These are phyloP conservation scores for Augiades crinisus DNA, from an alignment of 2,888 invertebrate genomes.

Conservation along the genomic window DNA sequence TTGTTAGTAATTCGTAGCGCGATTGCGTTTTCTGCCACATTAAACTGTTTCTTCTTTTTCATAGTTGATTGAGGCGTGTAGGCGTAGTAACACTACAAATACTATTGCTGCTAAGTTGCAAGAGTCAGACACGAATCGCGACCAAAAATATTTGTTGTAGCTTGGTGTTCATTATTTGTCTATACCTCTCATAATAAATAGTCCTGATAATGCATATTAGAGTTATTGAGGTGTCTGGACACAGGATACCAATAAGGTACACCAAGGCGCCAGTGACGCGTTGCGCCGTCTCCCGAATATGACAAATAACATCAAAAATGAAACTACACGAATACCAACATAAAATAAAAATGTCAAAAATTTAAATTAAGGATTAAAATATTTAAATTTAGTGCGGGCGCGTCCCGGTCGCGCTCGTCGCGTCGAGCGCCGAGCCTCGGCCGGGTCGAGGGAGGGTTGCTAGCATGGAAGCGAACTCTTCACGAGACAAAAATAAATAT, in stretches of 20 bases:
- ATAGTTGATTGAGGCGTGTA: too few relatives aligned
- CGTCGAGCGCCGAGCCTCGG: constrained; percentile 41
- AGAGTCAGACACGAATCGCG: too few relatives aligned
- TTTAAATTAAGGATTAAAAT: constrained; percentile 82
- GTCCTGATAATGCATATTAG: not conserved
- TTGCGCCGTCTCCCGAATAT: constrained; percentile 69
- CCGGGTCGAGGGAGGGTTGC: constrained; percentile 30
- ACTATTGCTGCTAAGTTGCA: too few relatives aligned
- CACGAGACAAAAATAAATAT: too few relatives aligned
- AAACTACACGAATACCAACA: constrained; percentile 80
- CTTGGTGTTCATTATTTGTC: too few relatives aligned
- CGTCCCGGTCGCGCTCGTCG: constrained; percentile 56
- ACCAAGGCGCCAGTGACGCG: constrained; percentile 69
- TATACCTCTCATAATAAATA: constrained; percentile 10
- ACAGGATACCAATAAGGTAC: constrained; percentile 41
- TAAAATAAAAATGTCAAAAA: constrained; percentile 82
- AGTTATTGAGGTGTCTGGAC: constrained; percentile 6
- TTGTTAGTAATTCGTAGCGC: too few relatives aligned
- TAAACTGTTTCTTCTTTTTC: too few relatives aligned
- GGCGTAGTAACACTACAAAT: too few relatives aligned
- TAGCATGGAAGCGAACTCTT: constrained; percentile 46
- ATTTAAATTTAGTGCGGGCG: constrained; percentile 80
- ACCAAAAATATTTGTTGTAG: too few relatives aligned
- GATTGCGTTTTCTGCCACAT: too few relatives aligned
- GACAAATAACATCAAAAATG: constrained; percentile 80